These are phyloP conservation scores for Yponomeuta cagnagella DNA, from an alignment of 2,888 invertebrate genomes.

Conservation along the genomic window DNA sequence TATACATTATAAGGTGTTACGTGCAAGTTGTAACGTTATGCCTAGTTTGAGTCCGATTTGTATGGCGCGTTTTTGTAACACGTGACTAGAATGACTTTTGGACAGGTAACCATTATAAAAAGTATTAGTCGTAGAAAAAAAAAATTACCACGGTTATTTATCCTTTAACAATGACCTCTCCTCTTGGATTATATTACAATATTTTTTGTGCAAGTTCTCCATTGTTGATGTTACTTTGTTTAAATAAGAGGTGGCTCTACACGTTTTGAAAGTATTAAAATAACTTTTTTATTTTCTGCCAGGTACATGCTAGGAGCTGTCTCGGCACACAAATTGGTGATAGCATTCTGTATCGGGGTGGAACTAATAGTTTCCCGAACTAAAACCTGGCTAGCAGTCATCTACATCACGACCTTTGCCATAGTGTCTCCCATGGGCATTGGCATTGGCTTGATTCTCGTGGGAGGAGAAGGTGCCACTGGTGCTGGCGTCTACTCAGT, in stretches of 20 bases:
- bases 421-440: slow-evolving; percentile 88
- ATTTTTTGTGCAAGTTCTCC: no score
- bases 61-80: no score
- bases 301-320: slow-evolving; percentile 90
- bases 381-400: slow-evolving; percentile 74
- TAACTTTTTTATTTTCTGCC: slow-evolving; percentile 24
- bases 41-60: no score
- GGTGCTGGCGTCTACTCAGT: slow-evolving; percentile 79
- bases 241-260: not conserved
- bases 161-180: no score
- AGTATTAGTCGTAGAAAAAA: no score
- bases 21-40: no score
- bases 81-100: no score
- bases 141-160: no score
- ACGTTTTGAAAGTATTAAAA: not conserved
- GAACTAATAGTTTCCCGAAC: slow-evolving; percentile 85
- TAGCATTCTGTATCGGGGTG: slow-evolving; percentile 91
- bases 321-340: slow-evolving; percentile 89
- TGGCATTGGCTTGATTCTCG: slow-evolving; percentile 82
- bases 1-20: no score
- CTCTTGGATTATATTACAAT: no score
- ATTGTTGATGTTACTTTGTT: not conserved
- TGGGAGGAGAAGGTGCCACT: slow-evolving; percentile 73
- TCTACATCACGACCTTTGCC: slow-evolving; percentile 85
- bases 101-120: no score